phyloP scores from a whole-genome alignment of 1,140 invertebrate species.

The Brachionus calyciflorus region DNA sequence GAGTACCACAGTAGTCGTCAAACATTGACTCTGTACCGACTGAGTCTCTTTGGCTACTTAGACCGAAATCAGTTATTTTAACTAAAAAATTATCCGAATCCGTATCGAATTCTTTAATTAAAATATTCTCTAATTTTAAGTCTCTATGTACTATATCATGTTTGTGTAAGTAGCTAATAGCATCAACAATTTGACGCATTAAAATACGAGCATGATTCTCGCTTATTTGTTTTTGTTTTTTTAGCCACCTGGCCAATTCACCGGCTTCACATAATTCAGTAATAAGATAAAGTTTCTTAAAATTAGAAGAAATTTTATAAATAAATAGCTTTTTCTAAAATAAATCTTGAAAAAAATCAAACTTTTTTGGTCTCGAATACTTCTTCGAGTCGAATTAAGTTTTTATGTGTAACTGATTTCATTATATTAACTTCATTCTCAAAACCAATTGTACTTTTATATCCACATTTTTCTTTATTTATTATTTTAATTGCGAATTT shows the following conservation, averaged over 20 bases:
- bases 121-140: slow-evolving; percentile 66
- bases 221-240: slow-evolving; percentile 54
- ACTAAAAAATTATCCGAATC: slow-evolving; percentile 61
- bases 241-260: slow-evolving; percentile 59
- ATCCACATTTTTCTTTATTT: slow-evolving; percentile 59
- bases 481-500: slow-evolving; percentile 65
- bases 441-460: slow-evolving; percentile 54
- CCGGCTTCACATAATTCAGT: slow-evolving; percentile 62
- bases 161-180: slow-evolving; percentile 65
- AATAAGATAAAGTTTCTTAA: slow-evolving; percentile 59
- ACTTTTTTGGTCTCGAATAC: slow-evolving; percentile 63
- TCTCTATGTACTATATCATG: slow-evolving; percentile 66
- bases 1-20: slow-evolving; percentile 64
- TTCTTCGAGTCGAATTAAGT: slow-evolving; percentile 64
- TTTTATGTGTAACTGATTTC: slow-evolving; percentile 63
- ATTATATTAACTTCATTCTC: slow-evolving; percentile 64
- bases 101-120: slow-evolving; percentile 61
- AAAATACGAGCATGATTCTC: slow-evolving; percentile 61
- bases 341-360: too few relatives aligned
- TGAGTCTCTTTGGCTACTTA: slow-evolving; percentile 64
- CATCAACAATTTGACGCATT: slow-evolving; percentile 61
- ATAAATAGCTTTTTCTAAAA: slow-evolving; percentile 20
- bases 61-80: slow-evolving; percentile 65
- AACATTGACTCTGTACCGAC: slow-evolving; percentile 64
- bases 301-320: not conserved